Percentiles rank a stretch among this genome's conserved stretches.
Conservation (phyloP, 2,113 vertebrate species). For the Cettia cetti region DNA sequence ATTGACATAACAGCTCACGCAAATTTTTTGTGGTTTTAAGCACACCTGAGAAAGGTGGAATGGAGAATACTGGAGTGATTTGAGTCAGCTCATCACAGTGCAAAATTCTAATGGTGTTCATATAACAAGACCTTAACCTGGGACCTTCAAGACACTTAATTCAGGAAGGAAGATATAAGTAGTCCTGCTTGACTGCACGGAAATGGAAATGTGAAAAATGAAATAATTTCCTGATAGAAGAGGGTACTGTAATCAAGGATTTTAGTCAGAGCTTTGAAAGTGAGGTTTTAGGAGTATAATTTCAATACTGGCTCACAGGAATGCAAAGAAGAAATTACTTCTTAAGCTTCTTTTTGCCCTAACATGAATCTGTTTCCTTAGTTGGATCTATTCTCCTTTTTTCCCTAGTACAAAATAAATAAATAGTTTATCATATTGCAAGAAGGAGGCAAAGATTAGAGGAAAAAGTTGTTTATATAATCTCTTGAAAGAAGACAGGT, state of each 20-base stretch:
- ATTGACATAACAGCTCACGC: neutral
- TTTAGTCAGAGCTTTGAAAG: neutral
- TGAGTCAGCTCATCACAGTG: neutral
- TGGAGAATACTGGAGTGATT: neutral
- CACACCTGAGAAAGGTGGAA: neutral
- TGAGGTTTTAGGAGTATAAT: neutral
- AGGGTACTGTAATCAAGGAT: neutral
- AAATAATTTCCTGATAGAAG: constrained; percentile 4
- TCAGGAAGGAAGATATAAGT: neutral
- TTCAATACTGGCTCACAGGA: neutral
- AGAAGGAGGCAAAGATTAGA: neutral
- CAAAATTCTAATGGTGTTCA: neutral
- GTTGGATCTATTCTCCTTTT: neutral
- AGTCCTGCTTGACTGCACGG: neutral
- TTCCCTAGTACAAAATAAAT: neutral
- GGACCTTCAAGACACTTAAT: neutral
- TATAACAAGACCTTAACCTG: neutral
- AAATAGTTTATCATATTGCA: neutral
- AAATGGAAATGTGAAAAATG: neutral
- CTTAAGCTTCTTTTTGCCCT: neutral
- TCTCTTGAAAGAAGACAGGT: neutral
- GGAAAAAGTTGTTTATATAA: neutral
- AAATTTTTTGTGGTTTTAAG: neutral
- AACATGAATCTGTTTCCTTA: neutral
- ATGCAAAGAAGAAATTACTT: neutral